phyloP scores from a whole-genome alignment of 2,797 vertebrate species.

The Calcarius lapponicus region DNA sequence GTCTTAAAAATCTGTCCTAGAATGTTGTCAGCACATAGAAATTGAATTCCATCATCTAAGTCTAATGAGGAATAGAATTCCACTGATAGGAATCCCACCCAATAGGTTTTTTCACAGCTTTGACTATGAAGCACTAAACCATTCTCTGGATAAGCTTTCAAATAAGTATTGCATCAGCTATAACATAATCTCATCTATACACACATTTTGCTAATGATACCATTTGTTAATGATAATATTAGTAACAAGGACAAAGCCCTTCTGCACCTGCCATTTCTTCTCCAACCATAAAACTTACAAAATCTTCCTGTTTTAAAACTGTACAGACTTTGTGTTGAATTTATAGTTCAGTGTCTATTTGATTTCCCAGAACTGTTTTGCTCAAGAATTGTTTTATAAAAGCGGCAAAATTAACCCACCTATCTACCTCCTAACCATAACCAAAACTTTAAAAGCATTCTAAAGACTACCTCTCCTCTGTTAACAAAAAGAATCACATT shows the following conservation, averaged over 20 bases:
- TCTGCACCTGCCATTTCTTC: not conserved
- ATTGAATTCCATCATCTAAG: not conserved
- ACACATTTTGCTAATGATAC: not conserved
- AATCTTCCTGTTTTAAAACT: not conserved
- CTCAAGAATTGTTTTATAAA: slow-evolving; percentile 11
- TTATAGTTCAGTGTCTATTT: not conserved
- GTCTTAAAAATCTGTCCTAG: not conserved
- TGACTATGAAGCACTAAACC: not conserved
- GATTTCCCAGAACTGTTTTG: not conserved
- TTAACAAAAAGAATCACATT: slow-evolving; percentile 14
- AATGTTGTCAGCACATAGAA: not conserved
- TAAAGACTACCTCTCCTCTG: not conserved
- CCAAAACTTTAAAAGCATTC: slow-evolving; percentile 22
- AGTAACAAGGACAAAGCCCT: not conserved
- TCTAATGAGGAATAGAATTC: not conserved
- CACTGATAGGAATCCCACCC: not conserved
- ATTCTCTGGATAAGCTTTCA: not conserved
- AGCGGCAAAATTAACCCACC: not conserved
- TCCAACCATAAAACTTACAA: not conserved
- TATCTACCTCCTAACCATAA: not conserved
- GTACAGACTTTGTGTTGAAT: not conserved
- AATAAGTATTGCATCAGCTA: not conserved
- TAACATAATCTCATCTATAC: not conserved
- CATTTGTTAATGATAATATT: not conserved
- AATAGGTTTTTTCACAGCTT: not conserved